A percentile compares a stretch with the other conserved stretches of the same genome.
These are phyloP conservation scores for Coremacera marginata DNA, from an alignment of 2,888 invertebrate species.

Conservation along the genomic window DNA sequence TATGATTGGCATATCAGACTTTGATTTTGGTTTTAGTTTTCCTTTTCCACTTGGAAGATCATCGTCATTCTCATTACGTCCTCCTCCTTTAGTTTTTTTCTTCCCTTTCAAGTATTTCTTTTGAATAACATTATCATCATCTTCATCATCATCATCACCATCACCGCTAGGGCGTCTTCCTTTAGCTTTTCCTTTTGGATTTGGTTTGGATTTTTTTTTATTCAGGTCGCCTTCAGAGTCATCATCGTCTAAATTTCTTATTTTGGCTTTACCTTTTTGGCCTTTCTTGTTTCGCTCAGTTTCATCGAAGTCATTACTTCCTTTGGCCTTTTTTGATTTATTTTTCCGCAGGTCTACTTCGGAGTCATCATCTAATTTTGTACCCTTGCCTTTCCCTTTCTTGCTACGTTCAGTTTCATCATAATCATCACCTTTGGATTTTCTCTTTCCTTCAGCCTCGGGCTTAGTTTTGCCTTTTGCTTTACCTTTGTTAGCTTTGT, in stretches of 20 bases:
- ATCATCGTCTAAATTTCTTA: not conserved
- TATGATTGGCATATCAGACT: conserved; percentile 31
- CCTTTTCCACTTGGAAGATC: not conserved
- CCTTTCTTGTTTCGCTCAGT: not conserved
- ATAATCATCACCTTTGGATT: not conserved
- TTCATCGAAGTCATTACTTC: not conserved
- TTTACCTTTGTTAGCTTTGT: conserved; percentile 7
- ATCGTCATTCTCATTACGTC: not conserved
- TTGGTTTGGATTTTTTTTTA: not conserved
- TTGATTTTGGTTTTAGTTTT: not conserved
- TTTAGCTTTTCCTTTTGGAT: not conserved
- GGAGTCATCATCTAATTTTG: no score
- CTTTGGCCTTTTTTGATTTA: not conserved
- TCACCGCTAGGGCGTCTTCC: not conserved
- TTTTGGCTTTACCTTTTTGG: not conserved
- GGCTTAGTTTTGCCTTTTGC: conserved; percentile 7
- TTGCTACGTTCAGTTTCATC: not conserved
- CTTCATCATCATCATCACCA: not conserved
- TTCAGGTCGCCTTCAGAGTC: not conserved
- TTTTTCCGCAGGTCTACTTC: no score
- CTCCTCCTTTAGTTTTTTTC: not conserved
- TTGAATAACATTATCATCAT: not conserved
- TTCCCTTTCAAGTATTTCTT: not conserved
- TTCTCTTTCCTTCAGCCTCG: conserved; percentile 9
- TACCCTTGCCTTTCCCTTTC: not conserved